Evolutionary conservation across 2,113 vertebrate species (phyloP).

Genomic region (human (Homo sapiens)): DNA sequence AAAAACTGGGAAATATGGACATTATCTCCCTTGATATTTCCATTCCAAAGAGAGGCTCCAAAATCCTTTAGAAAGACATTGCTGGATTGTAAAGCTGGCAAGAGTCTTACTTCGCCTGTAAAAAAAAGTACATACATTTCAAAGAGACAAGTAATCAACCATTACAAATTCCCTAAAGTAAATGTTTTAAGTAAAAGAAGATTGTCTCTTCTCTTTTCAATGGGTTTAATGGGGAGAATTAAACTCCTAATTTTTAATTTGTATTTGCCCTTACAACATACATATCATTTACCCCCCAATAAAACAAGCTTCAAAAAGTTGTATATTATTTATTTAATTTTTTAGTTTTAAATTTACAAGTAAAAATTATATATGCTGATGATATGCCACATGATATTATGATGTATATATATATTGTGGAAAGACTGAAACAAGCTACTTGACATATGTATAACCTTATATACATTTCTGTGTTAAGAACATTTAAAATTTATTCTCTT

Average conservation of each 20-base stretch:
- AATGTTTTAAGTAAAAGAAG: background rate
- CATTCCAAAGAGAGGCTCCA: background rate
- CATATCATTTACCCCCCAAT: background rate
- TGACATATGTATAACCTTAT: background rate
- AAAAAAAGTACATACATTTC: background rate
- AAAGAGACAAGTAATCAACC: background rate
- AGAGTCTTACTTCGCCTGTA: background rate
- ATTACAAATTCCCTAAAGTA: background rate
- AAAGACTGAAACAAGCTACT: background rate
- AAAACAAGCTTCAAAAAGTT: background rate
- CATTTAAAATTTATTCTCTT: background rate
- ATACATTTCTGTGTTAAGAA: background rate
- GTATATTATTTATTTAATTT: background rate
- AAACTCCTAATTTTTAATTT: background rate
- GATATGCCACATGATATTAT: background rate
- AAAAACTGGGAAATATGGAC: rapidly evolving
- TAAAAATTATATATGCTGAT: background rate
- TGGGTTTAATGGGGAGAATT: background rate
- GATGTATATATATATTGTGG: background rate
- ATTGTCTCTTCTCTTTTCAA: background rate
- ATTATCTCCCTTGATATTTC: background rate
- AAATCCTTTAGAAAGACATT: background rate
- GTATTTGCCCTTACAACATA: background rate
- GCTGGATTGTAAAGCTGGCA: background rate
- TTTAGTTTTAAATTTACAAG: background rate